Evolutionary conservation across 64 coral and sea anemone genomes (phyloP), one percentile per base, ranked within the genome.

Genomic region (Dendrophyllia cribrosa): DNA sequence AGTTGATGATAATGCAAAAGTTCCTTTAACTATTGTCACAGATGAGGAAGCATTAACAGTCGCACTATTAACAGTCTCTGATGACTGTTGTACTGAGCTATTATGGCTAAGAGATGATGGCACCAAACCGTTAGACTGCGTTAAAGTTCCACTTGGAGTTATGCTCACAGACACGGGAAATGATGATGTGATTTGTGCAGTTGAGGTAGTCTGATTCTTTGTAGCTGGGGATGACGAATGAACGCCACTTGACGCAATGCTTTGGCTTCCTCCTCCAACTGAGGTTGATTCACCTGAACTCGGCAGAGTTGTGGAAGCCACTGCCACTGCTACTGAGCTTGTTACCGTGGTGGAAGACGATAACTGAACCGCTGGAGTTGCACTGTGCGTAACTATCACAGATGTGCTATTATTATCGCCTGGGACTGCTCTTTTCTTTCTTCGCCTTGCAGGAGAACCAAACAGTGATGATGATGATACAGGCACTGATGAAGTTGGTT

Each of bases 361-460:
- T 1, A 21, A 60, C 14, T 59, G 23, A 59, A 2, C 22, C 4
- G 1, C 13, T 25, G 5, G 22, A 43, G 52, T 59, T 21, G 22
- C 7, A 21, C 8, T 17, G 22, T 43, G 14, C 34, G 56, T 17
- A 17, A 25, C 23, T 69, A 8, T 20, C 66, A 69, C n/a, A 69
- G 8, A 7, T 4, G 11, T 24, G 66, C 21, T 25, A 22, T 43
- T 77, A 20, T 21, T 50, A 77, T 9, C 47, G 44, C 0, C 13
- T 51, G 0, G 5, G 5, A 25, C 83, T 10, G 48, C 83, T 52
- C 83, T 63, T 71, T 66, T 83, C 21, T 72, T 86, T 86, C 83
- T 72, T 5, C 83, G 64, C 49, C 16, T 86, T 71, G 43, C 20
- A 4, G 11, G 1, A 19, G 34, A 12, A 13, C 19, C 7, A 43